These are phyloP conservation scores for Phylloscopus collybita DNA, from an alignment of 2,797 vertebrate genomes.

Conservation along the genomic window DNA sequence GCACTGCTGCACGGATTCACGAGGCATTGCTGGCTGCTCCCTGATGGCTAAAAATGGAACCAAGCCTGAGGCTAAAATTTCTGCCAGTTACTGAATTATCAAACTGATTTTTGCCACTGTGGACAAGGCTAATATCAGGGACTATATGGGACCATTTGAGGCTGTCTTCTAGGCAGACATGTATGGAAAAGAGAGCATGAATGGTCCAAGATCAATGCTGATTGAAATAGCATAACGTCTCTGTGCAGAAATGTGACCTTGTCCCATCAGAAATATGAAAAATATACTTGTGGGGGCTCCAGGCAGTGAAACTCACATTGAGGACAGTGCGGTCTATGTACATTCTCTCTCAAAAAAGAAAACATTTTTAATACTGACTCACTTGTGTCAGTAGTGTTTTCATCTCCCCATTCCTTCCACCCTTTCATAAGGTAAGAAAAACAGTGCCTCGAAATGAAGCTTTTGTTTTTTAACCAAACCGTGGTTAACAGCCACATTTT, in stretches of 20 bases:
- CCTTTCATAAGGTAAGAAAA: constrained; percentile 41
- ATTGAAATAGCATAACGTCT: neutral
- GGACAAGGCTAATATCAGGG: neutral
- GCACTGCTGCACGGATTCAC: neutral
- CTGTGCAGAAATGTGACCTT: neutral
- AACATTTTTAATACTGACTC: constrained; percentile 56
- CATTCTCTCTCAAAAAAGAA: constrained; percentile 19
- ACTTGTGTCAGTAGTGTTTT: constrained; percentile 51
- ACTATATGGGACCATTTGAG: neutral
- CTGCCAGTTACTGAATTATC: neutral
- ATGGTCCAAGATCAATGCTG: neutral
- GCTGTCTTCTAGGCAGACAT: neutral
- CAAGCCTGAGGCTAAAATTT: neutral
- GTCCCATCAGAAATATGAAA: constrained; percentile 4
- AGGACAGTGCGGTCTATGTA: neutral
- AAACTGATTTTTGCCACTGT: neutral
- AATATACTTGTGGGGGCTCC: neutral
- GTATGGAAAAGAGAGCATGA: neutral
- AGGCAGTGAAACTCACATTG: neutral
- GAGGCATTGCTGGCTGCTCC: neutral
- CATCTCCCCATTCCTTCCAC: constrained; percentile 27
- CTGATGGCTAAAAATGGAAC: constrained; percentile 8
- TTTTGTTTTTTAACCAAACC: constrained; percentile 42
- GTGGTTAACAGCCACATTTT: neutral
- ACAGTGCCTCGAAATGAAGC: constrained; percentile 11